Conservation (phyloP, 2,113 vertebrate species). For the Ailurus styani region DNA sequence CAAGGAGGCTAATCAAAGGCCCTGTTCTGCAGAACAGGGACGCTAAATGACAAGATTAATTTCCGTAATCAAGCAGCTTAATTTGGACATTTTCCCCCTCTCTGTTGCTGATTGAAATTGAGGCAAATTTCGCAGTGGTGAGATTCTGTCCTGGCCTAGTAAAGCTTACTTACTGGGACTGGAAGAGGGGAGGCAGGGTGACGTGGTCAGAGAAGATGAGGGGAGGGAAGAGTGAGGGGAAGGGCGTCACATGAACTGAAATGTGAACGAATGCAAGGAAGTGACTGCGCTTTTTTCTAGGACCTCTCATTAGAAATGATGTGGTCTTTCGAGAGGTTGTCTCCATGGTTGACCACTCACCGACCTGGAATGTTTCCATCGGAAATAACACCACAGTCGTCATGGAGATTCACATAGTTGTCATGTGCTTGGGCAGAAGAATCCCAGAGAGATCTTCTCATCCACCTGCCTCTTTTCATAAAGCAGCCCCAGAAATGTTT, state of each 20-base stretch:
- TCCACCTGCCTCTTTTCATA: background rate
- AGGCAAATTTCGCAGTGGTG: constrained; percentile 77
- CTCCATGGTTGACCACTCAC: background rate
- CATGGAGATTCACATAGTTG: background rate
- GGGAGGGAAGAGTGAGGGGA: background rate
- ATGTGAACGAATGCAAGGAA: background rate
- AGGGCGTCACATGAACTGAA: background rate
- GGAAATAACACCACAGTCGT: rapidly evolving
- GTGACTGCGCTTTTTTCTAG: constrained; percentile 45
- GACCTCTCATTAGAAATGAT: constrained; percentile 46
- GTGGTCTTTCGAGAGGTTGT: background rate
- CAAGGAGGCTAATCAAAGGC: constrained; percentile 86
- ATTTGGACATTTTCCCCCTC: constrained; percentile 81
- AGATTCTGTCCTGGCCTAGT: constrained; percentile 69
- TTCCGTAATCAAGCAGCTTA: constrained; percentile 86
- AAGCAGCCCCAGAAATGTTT: background rate
- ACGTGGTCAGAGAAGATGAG: background rate
- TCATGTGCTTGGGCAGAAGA: background rate
- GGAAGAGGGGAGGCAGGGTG: constrained; percentile 41
- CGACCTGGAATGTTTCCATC: background rate
- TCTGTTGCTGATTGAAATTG: constrained; percentile 82
- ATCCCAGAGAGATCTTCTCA: background rate
- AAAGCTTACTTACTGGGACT: constrained; percentile 26
- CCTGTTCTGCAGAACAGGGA: constrained; percentile 79
- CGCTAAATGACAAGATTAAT: constrained; percentile 86